phyloP scores from a whole-genome alignment of 1,140 invertebrate genomes.

The Conus ventricosus region DNA sequence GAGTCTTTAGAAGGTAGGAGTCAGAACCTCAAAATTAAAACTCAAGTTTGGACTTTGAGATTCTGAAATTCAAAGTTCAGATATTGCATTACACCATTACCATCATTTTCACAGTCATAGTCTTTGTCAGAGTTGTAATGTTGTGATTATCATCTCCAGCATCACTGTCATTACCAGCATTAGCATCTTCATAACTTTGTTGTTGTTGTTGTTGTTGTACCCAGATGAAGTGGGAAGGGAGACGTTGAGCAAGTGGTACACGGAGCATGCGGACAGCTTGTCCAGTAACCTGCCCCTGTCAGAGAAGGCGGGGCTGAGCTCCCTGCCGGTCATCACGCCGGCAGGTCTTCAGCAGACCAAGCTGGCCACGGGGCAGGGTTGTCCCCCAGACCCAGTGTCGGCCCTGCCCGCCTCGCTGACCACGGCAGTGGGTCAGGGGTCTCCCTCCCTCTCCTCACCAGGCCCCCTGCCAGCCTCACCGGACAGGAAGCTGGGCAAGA shows the following conservation, averaged over 20 bases:
- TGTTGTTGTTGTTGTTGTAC: too few relatives aligned
- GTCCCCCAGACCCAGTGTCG: neutral
- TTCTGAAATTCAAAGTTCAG: too few relatives aligned
- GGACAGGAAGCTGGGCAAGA: slow-evolving; percentile 42
- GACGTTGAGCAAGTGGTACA: neutral
- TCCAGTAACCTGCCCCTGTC: neutral
- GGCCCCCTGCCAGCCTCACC: neutral
- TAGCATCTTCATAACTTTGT: too few relatives aligned
- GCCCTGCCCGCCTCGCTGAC: neutral
- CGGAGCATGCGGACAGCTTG: neutral
- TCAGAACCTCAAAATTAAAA: too few relatives aligned
- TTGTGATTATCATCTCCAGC: too few relatives aligned
- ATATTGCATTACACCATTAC: too few relatives aligned
- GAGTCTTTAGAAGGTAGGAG: too few relatives aligned
- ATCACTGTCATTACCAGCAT: too few relatives aligned
- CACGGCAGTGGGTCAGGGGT: neutral
- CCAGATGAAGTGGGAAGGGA: neutral
- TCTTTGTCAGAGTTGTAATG: too few relatives aligned
- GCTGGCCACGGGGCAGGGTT: slow-evolving; percentile 8
- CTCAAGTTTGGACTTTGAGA: too few relatives aligned
- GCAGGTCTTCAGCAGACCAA: slow-evolving; percentile 36
- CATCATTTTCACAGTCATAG: too few relatives aligned
- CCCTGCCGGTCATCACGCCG: slow-evolving; percentile 19
- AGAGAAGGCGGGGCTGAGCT: slow-evolving; percentile 27
- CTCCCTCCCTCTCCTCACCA: neutral